Percentiles rank a stretch among this genome's conserved stretches.
These are phyloP conservation scores for Dermochelys coriacea DNA, from an alignment of 2,797 vertebrate genomes.

Conservation along the genomic window DNA sequence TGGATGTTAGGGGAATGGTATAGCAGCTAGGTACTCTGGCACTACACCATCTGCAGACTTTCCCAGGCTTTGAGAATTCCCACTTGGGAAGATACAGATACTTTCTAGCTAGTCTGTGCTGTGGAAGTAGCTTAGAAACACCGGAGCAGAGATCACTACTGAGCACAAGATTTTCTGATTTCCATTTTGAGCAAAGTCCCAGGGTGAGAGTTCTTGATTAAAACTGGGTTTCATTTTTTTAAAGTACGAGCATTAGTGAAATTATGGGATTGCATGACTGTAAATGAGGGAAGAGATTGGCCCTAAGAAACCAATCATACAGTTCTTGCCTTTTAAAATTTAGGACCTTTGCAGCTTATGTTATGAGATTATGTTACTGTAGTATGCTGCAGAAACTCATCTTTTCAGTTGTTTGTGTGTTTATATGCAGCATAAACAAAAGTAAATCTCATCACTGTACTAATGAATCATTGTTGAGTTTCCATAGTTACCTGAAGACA, in stretches of 20 bases:
- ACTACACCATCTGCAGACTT: neutral
- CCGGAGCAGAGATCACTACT: neutral
- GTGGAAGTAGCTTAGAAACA: neutral
- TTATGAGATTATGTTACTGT: neutral
- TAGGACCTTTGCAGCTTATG: neutral
- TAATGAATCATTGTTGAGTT: constrained; percentile 25
- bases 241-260: neutral
- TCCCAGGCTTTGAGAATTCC: accelerated
- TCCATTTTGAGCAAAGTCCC: neutral
- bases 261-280: neutral
- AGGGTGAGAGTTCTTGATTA: neutral
- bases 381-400: neutral
- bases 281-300: neutral
- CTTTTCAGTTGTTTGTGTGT: neutral
- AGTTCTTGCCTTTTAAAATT: neutral
- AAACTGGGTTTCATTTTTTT: neutral
- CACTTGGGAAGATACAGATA: neutral
- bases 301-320: neutral
- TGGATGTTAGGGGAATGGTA: neutral
- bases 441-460: neutral
- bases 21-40: neutral
- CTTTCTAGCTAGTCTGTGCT: neutral
- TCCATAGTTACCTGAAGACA: neutral
- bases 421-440: neutral
- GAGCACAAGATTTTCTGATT: neutral